These are phyloP conservation scores for Scatophagus argus DNA, from an alignment of 2,113 vertebrate genomes.

Conservation along the genomic window DNA sequence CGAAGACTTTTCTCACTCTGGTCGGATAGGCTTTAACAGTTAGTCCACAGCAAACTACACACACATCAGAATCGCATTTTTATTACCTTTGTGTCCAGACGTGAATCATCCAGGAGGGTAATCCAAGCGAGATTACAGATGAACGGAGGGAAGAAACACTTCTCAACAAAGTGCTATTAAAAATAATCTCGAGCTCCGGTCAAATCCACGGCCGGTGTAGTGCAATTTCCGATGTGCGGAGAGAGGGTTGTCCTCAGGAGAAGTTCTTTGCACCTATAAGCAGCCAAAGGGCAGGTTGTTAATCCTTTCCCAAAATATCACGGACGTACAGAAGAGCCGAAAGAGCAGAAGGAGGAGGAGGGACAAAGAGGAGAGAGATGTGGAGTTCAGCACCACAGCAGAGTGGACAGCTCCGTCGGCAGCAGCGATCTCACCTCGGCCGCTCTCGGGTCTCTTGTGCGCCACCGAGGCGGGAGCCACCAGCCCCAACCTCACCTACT, in stretches of 20 bases:
- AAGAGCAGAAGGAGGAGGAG: background rate
- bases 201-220: conserved; percentile 56
- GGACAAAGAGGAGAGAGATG: background rate
- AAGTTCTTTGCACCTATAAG: conserved; percentile 69
- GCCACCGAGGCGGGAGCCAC: conserved; percentile 76
- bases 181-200: conserved; percentile 59
- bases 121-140: conserved; percentile 66
- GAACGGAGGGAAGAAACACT: conserved; percentile 44
- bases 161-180: conserved; percentile 67
- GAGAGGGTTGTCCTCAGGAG: conserved; percentile 48
- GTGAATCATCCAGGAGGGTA: conserved; percentile 74
- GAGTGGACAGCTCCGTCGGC: conserved; percentile 81
- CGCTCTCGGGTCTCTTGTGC: conserved; percentile 75
- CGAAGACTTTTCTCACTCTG: conserved; percentile 1
- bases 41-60: conserved; percentile 15
- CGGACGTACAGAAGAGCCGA: conserved; percentile 4
- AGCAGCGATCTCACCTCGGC: conserved; percentile 75
- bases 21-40: conserved; percentile 31
- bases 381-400: conserved; percentile 80
- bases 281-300: conserved; percentile 36
- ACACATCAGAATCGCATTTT: background rate
- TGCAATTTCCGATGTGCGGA: conserved; percentile 48
- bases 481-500: conserved; percentile 78
- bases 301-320: conserved; percentile 67
- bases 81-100: conserved; percentile 78